Percentiles rank a stretch among this genome's conserved stretches.
Conservation (phyloP, 1,140 invertebrate genomes). For the Tetramorium alpestre region DNA sequence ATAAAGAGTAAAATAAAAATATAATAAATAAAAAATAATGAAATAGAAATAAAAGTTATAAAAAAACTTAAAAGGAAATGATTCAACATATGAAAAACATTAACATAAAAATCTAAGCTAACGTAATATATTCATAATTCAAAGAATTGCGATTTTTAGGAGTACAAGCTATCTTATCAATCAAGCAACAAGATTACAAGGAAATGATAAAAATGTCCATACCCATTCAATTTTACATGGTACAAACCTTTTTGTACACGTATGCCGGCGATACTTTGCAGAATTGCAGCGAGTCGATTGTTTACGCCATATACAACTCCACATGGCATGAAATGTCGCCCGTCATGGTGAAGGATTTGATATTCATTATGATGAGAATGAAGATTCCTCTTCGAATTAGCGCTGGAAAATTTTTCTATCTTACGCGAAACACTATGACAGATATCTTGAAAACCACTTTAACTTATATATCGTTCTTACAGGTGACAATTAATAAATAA, state of each 20-base stretch:
- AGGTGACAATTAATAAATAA: conserved; percentile 37
- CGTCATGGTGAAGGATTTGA: conserved; percentile 55
- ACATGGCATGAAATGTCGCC: conserved; percentile 70
- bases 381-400: conserved; percentile 63
- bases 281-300: conserved; percentile 45
- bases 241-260: conserved; percentile 69
- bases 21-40: background rate
- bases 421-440: conserved; percentile 73
- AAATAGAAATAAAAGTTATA: background rate
- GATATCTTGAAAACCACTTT: conserved; percentile 70
- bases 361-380: conserved; percentile 70
- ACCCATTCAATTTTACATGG: conserved; percentile 19
- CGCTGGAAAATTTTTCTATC: conserved; percentile 68
- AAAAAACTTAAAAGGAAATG: background rate
- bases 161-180: background rate
- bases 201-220: conserved; percentile 28
- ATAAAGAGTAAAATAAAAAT: background rate
- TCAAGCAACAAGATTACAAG: conserved; percentile 18
- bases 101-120: background rate
- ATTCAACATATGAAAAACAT: background rate
- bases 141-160: conserved; percentile 28
- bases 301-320: conserved; percentile 51
- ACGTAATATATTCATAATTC: background rate
- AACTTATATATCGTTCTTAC: conserved; percentile 74
- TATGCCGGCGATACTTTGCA: conserved; percentile 71